Evolutionary conservation across 1,140 invertebrate genomes (phyloP), one percentile per base, ranked within the genome.

Genomic region (Euura lappo): DNA sequence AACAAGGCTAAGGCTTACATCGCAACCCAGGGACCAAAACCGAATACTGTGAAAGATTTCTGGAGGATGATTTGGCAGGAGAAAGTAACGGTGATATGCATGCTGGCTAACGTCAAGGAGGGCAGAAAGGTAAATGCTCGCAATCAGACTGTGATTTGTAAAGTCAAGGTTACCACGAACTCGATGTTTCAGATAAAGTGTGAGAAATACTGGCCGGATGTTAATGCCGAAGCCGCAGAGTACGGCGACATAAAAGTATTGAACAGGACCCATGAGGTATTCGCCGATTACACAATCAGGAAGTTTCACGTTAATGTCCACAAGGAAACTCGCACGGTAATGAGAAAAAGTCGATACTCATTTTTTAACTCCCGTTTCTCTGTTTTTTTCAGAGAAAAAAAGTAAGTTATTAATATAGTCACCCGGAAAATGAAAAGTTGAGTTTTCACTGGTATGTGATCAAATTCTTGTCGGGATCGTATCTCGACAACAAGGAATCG

Each of bases 11-110:
- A 97, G 84, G 95, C 94, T 2, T 98, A 98, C 82, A 96, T 98
- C 66, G 97, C 97, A 5, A 98, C 97, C 45, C 93, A 97, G 90
- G 97, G 98, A 44, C 98, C 98, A 42, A 88, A 99, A 45, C 95
- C 96, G 74, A 96, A 97, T 81, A 99, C 98, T 0, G 95, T 98
- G 75, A 91, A 92, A 2, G 98, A 99, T 86, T 99, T 99, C 85
- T 99, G 98, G 98, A 89, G 97, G 71, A 99, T 99, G 98, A 94
- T 97, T 76, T 99, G 97, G 97, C 97, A 99, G 85, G 91, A 98
- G 75, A 92, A 94, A 69, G 93, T 94, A 4, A 90, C 91, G 0
- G 96, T 97, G 1, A 97, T 99, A 77, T 97, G 99, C 2, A 98
- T 98, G 96, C 94, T 98, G 92, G 96, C 97, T 1, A 97, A 97